Conservation (phyloP, 1,140 invertebrate genomes). For the Aphaenogaster rudis region DNA sequence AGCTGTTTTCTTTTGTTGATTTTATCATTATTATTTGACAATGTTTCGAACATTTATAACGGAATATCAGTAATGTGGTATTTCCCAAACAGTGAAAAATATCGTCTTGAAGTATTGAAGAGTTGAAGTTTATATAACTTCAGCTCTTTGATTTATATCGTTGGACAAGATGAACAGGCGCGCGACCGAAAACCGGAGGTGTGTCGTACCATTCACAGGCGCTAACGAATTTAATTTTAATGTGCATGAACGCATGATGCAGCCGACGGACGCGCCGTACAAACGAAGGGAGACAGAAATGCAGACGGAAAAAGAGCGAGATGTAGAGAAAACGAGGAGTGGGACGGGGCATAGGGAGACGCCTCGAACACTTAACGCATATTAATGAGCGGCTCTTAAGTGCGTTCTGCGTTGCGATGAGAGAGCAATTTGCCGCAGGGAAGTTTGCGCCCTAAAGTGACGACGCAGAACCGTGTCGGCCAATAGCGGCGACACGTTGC, state of each 20-base stretch:
- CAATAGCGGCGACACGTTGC: background rate
- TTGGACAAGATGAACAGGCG: background rate
- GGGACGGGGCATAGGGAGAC: constrained; percentile 75
- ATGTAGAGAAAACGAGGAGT: constrained; percentile 66
- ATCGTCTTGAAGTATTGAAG: background rate
- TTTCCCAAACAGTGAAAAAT: background rate
- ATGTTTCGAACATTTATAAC: background rate
- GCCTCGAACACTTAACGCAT: constrained; percentile 80
- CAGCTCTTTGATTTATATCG: constrained; percentile 5
- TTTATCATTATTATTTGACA: constrained; percentile 2
- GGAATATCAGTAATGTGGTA: background rate
- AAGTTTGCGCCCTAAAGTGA: constrained; percentile 71
- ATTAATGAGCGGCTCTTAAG: constrained; percentile 80
- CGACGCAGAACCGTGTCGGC: constrained; percentile 57
- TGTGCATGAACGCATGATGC: constrained; percentile 69
- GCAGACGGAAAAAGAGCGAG: constrained; percentile 75
- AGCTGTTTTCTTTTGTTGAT: background rate
- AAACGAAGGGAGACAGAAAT: constrained; percentile 60
- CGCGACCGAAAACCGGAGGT: constrained; percentile 57
- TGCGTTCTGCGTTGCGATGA: constrained; percentile 69
- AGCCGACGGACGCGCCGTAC: constrained; percentile 70
- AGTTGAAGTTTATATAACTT: background rate
- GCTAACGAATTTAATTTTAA: constrained; percentile 73
- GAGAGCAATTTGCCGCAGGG: constrained; percentile 72
- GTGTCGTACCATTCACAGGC: constrained; percentile 38